A percentile compares a stretch with the other conserved stretches of the same genome.
phyloP scores from a whole-genome alignment of 2,888 invertebrate species.

The Nomada fabriciana region DNA sequence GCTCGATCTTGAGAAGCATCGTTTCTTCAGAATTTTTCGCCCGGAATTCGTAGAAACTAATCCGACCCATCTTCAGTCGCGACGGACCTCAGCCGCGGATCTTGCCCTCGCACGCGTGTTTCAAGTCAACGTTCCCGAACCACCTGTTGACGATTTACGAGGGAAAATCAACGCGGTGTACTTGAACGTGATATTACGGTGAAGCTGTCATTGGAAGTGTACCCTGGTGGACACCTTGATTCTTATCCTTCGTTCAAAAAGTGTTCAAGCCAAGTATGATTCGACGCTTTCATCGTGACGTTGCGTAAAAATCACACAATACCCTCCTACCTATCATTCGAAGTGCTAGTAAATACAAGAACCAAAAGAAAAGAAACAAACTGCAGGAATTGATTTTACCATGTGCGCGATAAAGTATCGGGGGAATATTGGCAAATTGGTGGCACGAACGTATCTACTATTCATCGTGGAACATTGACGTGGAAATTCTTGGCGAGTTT shows the following conservation, averaged over 20 bases:
- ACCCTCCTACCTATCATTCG: neutral
- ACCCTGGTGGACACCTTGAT: neutral
- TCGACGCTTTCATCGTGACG: neutral
- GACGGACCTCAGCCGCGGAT: neutral
- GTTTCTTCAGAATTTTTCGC: neutral
- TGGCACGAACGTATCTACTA: slow-evolving; percentile 3
- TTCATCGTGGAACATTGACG: slow-evolving; percentile 6
- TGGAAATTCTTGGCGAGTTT: slow-evolving; percentile 4
- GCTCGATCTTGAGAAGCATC: neutral
- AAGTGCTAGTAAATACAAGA: slow-evolving; percentile 1
- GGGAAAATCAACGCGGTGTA: slow-evolving; percentile 71
- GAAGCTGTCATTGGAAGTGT: neutral
- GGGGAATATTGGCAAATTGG: neutral
- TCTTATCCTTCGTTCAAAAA: neutral
- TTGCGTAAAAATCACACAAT: neutral
- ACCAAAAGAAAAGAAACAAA: neutral
- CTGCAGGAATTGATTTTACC: slow-evolving; percentile 2
- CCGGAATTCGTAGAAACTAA: neutral
- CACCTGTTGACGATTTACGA: slow-evolving; percentile 82
- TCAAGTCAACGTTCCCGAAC: slow-evolving; percentile 70
- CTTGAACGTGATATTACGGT: slow-evolving; percentile 53
- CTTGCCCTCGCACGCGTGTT: slow-evolving; percentile 42
- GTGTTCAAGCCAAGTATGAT: neutral
- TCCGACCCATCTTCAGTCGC: neutral
- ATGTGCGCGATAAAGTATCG: slow-evolving; percentile 4